Percentiles rank a stretch among this genome's conserved stretches.
Evolutionary conservation across 2,113 vertebrate genomes (phyloP).

Genomic region (Brachypteracias leptosomus): DNA sequence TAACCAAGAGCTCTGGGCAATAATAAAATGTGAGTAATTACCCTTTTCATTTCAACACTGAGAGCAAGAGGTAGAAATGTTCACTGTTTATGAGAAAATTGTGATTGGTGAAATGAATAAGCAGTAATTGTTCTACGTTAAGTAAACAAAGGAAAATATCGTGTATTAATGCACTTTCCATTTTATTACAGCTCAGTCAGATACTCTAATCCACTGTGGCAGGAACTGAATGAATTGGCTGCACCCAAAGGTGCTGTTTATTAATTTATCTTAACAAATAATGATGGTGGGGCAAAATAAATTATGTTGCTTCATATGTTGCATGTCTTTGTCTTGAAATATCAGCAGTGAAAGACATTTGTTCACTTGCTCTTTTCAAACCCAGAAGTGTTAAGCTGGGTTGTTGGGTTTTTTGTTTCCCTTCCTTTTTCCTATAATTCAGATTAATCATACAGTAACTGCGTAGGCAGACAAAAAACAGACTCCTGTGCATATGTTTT

Average conservation of each 20-base stretch:
- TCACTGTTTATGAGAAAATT: constrained; percentile 50
- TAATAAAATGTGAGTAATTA: constrained; percentile 73
- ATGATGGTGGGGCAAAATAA: constrained; percentile 64
- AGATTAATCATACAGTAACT: neutral
- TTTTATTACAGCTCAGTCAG: constrained; percentile 66
- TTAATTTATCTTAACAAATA: constrained; percentile 76
- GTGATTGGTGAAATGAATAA: constrained; percentile 68
- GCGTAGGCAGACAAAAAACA: neutral
- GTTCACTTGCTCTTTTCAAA: neutral
- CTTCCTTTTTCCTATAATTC: neutral
- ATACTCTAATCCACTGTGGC: constrained; percentile 63
- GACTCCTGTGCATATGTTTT: neutral
- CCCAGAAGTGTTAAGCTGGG: neutral
- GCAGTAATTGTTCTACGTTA: constrained; percentile 68
- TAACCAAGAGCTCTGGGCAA: constrained; percentile 64
- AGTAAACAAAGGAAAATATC: constrained; percentile 66
- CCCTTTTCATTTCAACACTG: constrained; percentile 51
- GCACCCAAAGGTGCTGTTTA: constrained; percentile 71
- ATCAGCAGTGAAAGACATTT: neutral
- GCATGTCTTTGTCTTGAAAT: constrained; percentile 25
- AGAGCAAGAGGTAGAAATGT: constrained; percentile 59
- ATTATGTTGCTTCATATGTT: constrained; percentile 57
- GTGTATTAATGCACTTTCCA: constrained; percentile 54
- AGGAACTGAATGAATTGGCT: constrained; percentile 60
- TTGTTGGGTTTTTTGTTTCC: neutral